These are phyloP conservation scores for Cantharis rufa DNA, from an alignment of 2,888 invertebrate species.

Conservation along the genomic window DNA sequence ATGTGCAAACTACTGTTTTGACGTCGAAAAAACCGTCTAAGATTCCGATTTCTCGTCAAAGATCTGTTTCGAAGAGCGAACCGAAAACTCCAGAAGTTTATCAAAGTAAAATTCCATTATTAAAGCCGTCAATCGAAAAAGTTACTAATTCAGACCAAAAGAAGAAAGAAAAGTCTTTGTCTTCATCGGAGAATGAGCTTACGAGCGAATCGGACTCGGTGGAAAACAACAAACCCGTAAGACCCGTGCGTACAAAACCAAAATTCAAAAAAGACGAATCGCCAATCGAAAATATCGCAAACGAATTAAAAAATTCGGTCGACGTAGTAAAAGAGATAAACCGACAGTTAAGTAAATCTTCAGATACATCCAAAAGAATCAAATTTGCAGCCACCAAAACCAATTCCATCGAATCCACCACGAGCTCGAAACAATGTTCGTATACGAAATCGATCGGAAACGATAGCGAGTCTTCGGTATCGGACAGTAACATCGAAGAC, in stretches of 20 bases:
- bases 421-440: slow-evolving; percentile 51
- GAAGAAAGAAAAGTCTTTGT: background rate
- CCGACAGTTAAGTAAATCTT: slow-evolving; percentile 29
- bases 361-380: slow-evolving; percentile 23
- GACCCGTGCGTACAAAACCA: background rate
- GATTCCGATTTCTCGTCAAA: slow-evolving; percentile 51
- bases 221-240: slow-evolving; percentile 1
- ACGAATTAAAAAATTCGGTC: slow-evolving; percentile 38
- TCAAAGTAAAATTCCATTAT: slow-evolving; percentile 40
- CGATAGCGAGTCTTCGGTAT: slow-evolving; percentile 54
- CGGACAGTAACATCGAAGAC: slow-evolving; percentile 56
- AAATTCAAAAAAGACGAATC: slow-evolving; percentile 1
- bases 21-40: slow-evolving; percentile 45
- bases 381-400: slow-evolving; percentile 42
- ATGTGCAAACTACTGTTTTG: slow-evolving; percentile 42
- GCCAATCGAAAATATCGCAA: slow-evolving; percentile 36
- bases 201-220: slow-evolving; percentile 14
- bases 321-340: slow-evolving; percentile 38
- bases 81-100: slow-evolving; percentile 41
- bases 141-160: background rate
- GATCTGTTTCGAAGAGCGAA: slow-evolving; percentile 44
- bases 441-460: slow-evolving; percentile 55
- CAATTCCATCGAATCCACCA: slow-evolving; percentile 51
- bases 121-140: background rate
- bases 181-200: slow-evolving; percentile 18